These are phyloP conservation scores for Noctua janthina DNA, from an alignment of 2,888 invertebrate species.

Conservation along the genomic window DNA sequence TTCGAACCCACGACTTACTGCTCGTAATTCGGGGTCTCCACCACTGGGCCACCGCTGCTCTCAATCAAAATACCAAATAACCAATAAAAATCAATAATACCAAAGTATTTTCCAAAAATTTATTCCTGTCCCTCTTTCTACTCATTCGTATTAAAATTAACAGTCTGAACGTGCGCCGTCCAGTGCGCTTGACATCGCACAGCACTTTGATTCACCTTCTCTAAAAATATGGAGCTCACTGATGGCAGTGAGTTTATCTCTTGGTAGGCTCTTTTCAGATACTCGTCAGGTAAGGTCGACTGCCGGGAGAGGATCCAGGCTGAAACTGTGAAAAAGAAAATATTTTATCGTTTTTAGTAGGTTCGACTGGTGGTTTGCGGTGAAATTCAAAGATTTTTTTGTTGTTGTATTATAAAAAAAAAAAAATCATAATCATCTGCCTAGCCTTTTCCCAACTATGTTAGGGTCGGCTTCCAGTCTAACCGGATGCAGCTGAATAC, in stretches of 20 bases:
- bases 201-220: slow-evolving; percentile 77
- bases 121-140: slow-evolving; percentile 10
- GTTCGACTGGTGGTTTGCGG: neutral
- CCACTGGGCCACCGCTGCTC: too few species aligned
- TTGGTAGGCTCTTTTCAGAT: slow-evolving; percentile 66
- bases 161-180: slow-evolving; percentile 83
- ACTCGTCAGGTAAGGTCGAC: slow-evolving; percentile 68
- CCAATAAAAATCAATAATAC: slow-evolving; percentile 43
- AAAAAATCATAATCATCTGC: too few species aligned
- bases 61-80: too few species aligned
- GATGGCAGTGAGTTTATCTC: slow-evolving; percentile 78
- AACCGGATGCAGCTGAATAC: too few species aligned
- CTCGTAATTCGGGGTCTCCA: too few species aligned
- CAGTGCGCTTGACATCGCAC: slow-evolving; percentile 75
- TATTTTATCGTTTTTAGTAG: neutral
- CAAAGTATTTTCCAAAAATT: slow-evolving; percentile 1
- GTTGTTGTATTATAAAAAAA: too few species aligned
- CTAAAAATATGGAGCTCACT: slow-evolving; percentile 76
- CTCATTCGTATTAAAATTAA: slow-evolving; percentile 53
- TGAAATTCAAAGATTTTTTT: neutral
- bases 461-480: too few species aligned
- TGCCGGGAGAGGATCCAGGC: slow-evolving; percentile 85
- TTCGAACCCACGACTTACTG: too few species aligned
- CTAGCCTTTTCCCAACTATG: too few species aligned
- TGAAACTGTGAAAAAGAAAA: slow-evolving; percentile 74